Percentiles rank a stretch among this genome's conserved stretches.
Evolutionary conservation across 2,797 vertebrate species (phyloP).

Genomic region (Clarias fuscus): DNA sequence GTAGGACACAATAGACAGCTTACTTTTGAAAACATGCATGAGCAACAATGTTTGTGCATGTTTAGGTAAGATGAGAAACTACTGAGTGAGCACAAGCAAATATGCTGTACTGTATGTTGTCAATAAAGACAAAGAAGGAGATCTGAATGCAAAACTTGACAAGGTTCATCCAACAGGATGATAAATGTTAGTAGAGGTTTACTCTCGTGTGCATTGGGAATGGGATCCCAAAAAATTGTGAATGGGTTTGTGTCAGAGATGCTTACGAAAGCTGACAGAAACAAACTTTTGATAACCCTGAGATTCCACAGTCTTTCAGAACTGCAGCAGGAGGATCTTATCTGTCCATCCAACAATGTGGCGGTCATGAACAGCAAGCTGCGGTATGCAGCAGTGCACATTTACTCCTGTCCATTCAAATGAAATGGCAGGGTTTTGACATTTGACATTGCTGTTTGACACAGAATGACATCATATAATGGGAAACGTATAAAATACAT

Average conservation of each 20-base stretch:
- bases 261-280: neutral
- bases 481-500: neutral
- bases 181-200: neutral
- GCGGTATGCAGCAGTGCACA: neutral
- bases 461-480: neutral
- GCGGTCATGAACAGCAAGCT: neutral
- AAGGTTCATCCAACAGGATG: no score
- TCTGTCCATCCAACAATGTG: neutral
- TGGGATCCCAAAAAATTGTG: neutral
- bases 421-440: neutral
- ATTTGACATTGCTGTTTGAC: neutral
- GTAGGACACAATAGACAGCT: neutral
- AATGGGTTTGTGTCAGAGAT: no score
- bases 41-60: neutral
- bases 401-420: neutral
- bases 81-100: constrained; percentile 3
- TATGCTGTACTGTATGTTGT: no score
- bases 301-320: neutral
- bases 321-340: neutral
- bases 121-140: neutral
- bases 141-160: neutral
- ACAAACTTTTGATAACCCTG: neutral
- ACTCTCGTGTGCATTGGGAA: neutral
- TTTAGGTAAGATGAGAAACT: neutral
- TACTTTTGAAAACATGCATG: neutral